These are phyloP conservation scores for Chaunax sp. DNA, from an alignment of 2,797 vertebrate species.

Conservation along the genomic window DNA sequence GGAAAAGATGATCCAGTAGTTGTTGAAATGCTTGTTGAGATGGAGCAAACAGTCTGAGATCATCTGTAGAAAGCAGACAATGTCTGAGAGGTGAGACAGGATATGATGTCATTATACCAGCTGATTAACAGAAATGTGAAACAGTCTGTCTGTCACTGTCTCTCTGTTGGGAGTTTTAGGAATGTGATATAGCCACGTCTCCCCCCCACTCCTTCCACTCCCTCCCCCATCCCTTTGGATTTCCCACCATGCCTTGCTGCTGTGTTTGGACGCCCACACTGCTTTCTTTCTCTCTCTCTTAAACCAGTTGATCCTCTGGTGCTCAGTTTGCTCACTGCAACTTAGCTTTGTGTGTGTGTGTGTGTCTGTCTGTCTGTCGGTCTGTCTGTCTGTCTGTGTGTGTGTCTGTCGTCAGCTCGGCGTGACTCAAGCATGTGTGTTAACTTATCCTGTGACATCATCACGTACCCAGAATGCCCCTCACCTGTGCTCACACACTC, in stretches of 20 bases:
- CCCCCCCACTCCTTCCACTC: too few relatives aligned
- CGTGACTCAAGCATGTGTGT: constrained; percentile 7
- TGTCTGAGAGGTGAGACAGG: too few relatives aligned
- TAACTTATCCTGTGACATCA: constrained; percentile 45
- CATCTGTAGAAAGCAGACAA: too few relatives aligned
- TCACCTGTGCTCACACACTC: constrained; percentile 27
- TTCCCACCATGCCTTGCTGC: constrained; percentile 53
- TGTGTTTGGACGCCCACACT: constrained; percentile 21
- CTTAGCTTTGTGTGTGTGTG: constrained; percentile 8
- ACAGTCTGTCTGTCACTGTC: too few relatives aligned
- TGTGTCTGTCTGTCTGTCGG: neutral
- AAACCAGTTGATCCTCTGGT: constrained; percentile 36
- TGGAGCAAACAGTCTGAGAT: too few relatives aligned
- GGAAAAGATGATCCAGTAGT: too few relatives aligned
- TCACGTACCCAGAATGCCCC: constrained; percentile 29
- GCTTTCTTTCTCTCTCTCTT: constrained; percentile 9
- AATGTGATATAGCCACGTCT: constrained; percentile 46
- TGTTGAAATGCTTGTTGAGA: too few relatives aligned
- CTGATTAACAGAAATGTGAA: too few relatives aligned
- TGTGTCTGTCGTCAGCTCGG: constrained; percentile 6
- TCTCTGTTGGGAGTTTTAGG: constrained; percentile 12
- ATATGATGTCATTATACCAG: too few relatives aligned
- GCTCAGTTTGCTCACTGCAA: constrained; percentile 14
- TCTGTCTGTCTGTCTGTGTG: constrained; percentile 3
- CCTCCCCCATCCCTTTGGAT: constrained; percentile 3